These are phyloP conservation scores for Pan paniscus DNA, from an alignment of 2,113 vertebrate species.

Conservation along the genomic window DNA sequence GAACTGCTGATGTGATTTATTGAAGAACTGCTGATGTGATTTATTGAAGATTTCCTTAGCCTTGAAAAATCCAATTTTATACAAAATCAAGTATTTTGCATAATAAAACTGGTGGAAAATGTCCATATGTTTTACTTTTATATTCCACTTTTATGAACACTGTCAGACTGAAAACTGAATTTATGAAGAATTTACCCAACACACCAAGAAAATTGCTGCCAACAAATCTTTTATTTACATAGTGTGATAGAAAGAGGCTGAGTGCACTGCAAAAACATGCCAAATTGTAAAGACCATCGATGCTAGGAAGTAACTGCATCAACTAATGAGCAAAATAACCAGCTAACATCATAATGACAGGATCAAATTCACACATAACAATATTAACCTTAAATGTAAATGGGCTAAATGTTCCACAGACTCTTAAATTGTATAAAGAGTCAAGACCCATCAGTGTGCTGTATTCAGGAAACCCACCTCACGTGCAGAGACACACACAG, in stretches of 20 bases:
- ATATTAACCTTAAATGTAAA: no score
- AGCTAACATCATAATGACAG: no score
- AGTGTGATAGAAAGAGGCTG: neutral
- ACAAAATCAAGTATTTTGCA: slow-evolving; percentile 29
- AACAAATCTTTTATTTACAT: neutral
- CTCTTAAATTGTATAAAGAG: no score
- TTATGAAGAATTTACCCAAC: slow-evolving; percentile 45
- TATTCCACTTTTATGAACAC: slow-evolving; percentile 17
- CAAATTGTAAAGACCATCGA: no score
- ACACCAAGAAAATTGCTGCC: neutral
- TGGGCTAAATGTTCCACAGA: no score
- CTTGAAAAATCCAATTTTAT: slow-evolving; percentile 18
- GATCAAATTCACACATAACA: no score
- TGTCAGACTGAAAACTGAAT: slow-evolving; percentile 46
- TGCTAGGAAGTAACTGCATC: no score
- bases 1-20: neutral
- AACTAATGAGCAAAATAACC: no score
- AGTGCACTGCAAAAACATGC: neutral
- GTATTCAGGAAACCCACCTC: no score
- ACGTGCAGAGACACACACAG: no score
- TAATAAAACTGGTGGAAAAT: slow-evolving; percentile 36
- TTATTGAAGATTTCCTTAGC: neutral
- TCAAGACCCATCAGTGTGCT: no score
- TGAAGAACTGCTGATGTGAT: neutral
- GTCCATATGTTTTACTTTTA: neutral